Base-by-base conservation (phyloP, 1,140 invertebrate species). In the Platyura marginata region DNA sequence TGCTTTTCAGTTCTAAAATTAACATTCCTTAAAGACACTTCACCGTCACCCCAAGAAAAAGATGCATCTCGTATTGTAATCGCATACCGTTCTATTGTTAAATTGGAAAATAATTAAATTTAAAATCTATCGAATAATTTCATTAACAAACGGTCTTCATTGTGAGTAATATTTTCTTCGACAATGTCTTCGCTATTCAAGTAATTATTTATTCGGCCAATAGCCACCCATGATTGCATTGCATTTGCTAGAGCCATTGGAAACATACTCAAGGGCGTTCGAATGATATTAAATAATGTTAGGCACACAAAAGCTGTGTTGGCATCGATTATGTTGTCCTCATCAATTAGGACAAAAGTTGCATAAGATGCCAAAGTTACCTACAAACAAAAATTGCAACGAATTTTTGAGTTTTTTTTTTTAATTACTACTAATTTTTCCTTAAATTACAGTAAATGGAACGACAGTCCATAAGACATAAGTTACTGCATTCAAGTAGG, bases 201-300 rank as follows among this genome's bases (percentile, higher is more conserved):
- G 62, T 88, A 92, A 62, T 84, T 85, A 55, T 90, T 89, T 46
- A 92, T 78, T 60, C 85, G 72, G 55, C 81, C 77, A 16, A 87
- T 69, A 44, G 81, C 86, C 41, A 88, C 81, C 52, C 72, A 72
- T 29, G 80, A 76, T 77, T 83, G 63, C 50, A 90, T 81, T 52
- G 87, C 68, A 64, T 83, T 86, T 59, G 77, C 78, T 61, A 89
- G 84, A 71, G 86, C 76, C 76, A 86, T 86, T 56, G 83, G 83
- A 64, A 87, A 72, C 78, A 87, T 82, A 55, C 79, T 82, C 52
- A 91, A 69, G 51, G 94, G 91, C 63, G 94, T 92, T 56, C 91
- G 76, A 49, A 98, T 76, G 51, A 98, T 91, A 68, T 98, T 97
- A 72, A 99, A 98, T 53, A 98, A 76, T 58, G 92, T 86, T 49